Conservation (phyloP, 2,113 vertebrate species). For the Chlorodrepanis virens region DNA sequence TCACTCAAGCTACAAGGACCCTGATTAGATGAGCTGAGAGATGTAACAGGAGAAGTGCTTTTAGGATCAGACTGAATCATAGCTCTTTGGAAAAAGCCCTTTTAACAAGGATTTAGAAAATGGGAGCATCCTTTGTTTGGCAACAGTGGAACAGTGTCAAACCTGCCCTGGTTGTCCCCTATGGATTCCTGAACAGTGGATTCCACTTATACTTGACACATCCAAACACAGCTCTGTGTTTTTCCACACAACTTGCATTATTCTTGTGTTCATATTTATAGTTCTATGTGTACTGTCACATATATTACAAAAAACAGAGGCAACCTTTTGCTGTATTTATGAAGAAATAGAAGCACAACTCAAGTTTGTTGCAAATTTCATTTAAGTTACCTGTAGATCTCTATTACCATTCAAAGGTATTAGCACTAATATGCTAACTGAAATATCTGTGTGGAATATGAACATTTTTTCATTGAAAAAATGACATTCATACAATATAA, state of each 20-base stretch:
- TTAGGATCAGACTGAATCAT: constrained; percentile 23
- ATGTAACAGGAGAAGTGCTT: constrained; percentile 10
- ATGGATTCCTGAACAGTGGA: not conserved
- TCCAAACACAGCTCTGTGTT: not conserved
- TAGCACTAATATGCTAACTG: not conserved
- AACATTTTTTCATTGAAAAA: not conserved
- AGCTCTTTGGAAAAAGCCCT: not conserved
- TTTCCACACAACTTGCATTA: not conserved
- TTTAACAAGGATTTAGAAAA: constrained; percentile 20
- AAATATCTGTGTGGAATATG: not conserved
- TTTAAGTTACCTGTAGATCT: not conserved
- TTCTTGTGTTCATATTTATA: not conserved
- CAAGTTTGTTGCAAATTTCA: not conserved
- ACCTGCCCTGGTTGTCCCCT: not conserved
- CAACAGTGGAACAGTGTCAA: not conserved
- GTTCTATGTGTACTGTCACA: not conserved
- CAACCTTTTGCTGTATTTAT: not conserved
- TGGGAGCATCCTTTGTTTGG: not conserved
- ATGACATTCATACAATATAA: not conserved
- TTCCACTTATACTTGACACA: not conserved
- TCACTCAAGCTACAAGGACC: not conserved
- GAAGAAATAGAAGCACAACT: not conserved
- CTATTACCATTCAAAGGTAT: not conserved
- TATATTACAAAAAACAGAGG: not conserved
- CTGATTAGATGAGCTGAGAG: constrained; percentile 13